These are phyloP conservation scores for Paramisgurnus dabryanus DNA, from an alignment of 2,113 vertebrate genomes.

Conservation along the genomic window DNA sequence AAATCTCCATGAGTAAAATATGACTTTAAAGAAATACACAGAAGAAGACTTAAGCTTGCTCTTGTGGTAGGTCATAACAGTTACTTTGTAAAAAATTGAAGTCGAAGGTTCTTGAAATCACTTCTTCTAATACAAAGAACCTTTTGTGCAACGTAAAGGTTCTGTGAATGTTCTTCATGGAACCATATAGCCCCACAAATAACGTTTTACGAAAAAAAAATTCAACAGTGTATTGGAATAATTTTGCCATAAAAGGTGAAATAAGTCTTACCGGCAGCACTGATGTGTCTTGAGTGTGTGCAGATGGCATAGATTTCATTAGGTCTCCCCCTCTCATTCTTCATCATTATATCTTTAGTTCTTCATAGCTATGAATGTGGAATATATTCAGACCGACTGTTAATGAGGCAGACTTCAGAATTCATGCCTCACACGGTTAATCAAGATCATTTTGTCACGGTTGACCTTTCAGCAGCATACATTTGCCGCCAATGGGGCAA, in stretches of 20 bases:
- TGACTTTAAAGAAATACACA: no score
- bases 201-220: no score
- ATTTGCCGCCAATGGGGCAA: constrained; percentile 9
- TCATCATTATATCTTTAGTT: neutral
- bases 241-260: constrained; percentile 3
- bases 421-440: constrained; percentile 22
- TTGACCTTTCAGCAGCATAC: constrained; percentile 32
- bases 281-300: constrained; percentile 8
- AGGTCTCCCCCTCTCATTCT: neutral
- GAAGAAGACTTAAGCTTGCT: no score
- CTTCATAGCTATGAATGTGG: neutral
- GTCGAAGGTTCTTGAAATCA: no score
- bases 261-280: neutral
- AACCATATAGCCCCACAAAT: no score
- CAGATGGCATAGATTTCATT: constrained; percentile 19
- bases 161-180: no score
- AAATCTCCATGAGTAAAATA: no score
- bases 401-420: constrained; percentile 31
- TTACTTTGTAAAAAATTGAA: neutral
- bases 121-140: no score
- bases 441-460: constrained; percentile 44
- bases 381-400: constrained; percentile 14
- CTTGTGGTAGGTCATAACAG: neutral
- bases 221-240: neutral
- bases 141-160: no score